These are phyloP conservation scores for Salvator merianae DNA, from an alignment of 2,113 vertebrate species.

Conservation along the genomic window DNA sequence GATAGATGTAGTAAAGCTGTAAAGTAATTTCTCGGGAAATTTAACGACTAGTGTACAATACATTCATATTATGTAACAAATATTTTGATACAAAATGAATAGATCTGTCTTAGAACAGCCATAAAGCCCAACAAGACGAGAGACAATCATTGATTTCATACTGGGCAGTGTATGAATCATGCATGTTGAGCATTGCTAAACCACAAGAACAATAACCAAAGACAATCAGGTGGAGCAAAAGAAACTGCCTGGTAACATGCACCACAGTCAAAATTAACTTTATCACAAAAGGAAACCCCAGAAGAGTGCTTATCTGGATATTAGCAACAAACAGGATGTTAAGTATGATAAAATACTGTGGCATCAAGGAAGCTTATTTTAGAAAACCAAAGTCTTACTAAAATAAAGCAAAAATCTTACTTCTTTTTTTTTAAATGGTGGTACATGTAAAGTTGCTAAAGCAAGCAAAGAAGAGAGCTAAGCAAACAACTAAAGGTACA, in stretches of 20 bases:
- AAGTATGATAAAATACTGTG: too few relatives aligned
- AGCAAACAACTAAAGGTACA: background rate
- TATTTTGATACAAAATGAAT: too few relatives aligned
- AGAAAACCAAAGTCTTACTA: background rate
- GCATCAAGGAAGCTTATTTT: background rate
- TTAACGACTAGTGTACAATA: background rate
- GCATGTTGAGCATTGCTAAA: background rate
- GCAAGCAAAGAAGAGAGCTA: background rate
- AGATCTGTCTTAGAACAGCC: background rate
- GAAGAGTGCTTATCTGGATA: too few relatives aligned
- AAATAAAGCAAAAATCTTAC: background rate
- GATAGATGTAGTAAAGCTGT: too few relatives aligned
- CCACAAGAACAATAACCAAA: background rate
- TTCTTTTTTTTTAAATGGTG: too few relatives aligned
- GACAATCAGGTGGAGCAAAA: background rate
- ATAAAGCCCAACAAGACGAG: background rate
- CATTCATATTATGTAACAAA: background rate
- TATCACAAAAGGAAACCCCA: background rate
- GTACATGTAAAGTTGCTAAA: too few relatives aligned
- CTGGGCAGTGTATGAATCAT: background rate
- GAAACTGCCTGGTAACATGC: background rate
- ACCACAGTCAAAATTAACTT: background rate
- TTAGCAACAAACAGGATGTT: too few relatives aligned
- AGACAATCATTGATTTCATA: background rate
- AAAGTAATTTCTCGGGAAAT: background rate